These are phyloP conservation scores for Origma solitaria DNA, from an alignment of 2,113 vertebrate species.

Conservation along the genomic window DNA sequence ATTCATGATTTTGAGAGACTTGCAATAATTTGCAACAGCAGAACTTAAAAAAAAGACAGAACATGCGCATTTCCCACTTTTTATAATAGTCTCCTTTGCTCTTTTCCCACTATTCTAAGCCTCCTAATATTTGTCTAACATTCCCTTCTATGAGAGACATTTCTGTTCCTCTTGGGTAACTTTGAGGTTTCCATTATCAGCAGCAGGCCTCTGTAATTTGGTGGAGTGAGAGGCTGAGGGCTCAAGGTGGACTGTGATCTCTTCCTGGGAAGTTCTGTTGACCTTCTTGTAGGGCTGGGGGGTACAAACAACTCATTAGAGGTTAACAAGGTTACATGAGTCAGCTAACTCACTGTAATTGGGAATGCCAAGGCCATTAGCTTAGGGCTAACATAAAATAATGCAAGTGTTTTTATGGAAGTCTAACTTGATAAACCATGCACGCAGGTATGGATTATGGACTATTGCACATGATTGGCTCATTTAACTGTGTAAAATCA, in stretches of 20 bases:
- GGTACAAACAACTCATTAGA: neutral
- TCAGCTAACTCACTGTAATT: neutral
- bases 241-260: neutral
- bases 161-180: neutral
- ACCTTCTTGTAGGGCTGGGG: neutral
- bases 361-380: neutral
- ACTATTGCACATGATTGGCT: neutral
- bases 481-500: neutral
- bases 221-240: neutral
- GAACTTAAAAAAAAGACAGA: neutral
- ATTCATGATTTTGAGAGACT: neutral
- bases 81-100: neutral
- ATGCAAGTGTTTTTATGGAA: neutral
- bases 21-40: neutral
- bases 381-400: neutral
- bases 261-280: neutral
- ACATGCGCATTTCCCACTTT: fast-evolving
- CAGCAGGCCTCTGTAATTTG: neutral
- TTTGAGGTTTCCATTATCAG: neutral
- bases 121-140: neutral
- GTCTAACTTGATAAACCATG: neutral
- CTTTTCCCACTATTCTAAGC: neutral
- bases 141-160: neutral
- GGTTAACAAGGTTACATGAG: neutral
- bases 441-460: neutral